A percentile compares a stretch with the other conserved stretches of the same genome.
These are phyloP conservation scores for Mechanitis mazaeus DNA, from an alignment of 2,888 invertebrate species.

Conservation along the genomic window DNA sequence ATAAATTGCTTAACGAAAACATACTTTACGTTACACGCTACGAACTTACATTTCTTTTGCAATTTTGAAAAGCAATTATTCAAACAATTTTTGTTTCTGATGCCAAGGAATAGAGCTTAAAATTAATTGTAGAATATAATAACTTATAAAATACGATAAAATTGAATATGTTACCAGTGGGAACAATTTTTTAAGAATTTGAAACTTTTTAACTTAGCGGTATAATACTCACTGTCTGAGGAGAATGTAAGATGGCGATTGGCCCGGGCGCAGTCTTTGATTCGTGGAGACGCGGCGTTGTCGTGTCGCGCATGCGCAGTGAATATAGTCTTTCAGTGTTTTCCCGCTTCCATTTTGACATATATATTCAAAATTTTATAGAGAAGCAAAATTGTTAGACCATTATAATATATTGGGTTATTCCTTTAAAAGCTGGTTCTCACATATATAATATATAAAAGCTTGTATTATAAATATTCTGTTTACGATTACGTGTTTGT, in stretches of 20 bases:
- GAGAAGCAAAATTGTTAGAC: neutral
- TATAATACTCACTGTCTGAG: conserved; percentile 48
- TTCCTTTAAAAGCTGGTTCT: conserved; percentile 4
- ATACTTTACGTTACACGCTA: conserved; percentile 27
- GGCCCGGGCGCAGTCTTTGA: conserved; percentile 47
- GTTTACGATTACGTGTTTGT: conserved; percentile 6
- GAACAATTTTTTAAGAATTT: neutral
- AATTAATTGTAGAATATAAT: conserved; percentile 15
- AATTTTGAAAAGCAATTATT: conserved; percentile 15
- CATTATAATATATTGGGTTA: neutral
- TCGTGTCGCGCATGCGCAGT: conserved; percentile 45
- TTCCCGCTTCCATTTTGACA: conserved; percentile 21
- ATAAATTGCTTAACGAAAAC: conserved; percentile 33
- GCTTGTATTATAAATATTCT: conserved; percentile 4
- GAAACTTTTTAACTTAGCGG: conserved; percentile 48
- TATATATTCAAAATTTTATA: neutral
- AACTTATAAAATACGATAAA: conserved; percentile 5
- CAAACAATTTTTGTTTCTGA: conserved; percentile 23
- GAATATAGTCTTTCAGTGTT: conserved; percentile 25
- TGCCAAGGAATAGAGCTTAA: conserved; percentile 24
- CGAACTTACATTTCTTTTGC: conserved; percentile 33
- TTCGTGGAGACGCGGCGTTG: conserved; percentile 36
- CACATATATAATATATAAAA: neutral
- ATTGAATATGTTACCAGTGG: neutral
- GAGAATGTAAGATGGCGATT: conserved; percentile 61